Conservation (phyloP, 1,140 invertebrate genomes). For the Drosophila sechellia region DNA sequence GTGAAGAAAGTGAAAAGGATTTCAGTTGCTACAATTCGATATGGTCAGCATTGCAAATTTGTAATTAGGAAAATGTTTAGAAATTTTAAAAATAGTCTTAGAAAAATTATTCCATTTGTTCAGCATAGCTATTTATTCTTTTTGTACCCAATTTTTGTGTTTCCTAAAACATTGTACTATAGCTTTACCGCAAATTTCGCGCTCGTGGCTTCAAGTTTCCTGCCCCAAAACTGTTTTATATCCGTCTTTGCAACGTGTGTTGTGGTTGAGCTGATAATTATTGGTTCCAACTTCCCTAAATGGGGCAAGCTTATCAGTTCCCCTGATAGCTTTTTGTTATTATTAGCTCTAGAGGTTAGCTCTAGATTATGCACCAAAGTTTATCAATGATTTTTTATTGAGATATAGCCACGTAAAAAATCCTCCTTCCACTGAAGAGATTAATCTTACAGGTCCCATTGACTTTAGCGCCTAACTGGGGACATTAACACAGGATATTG, state of each 20-base stretch:
- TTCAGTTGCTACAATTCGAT: neutral
- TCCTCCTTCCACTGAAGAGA: too few relatives aligned
- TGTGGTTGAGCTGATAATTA: neutral
- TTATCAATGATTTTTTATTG: neutral
- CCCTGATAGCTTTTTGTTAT: neutral
- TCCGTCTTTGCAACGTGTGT: neutral
- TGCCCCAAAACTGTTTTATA: neutral
- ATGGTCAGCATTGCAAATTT: neutral
- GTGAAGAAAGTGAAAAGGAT: slow-evolving; percentile 31
- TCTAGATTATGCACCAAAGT: neutral
- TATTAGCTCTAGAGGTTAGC: neutral
- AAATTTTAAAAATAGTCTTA: neutral
- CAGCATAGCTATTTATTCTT: neutral
- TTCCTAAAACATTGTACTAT: neutral
- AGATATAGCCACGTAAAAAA: too few relatives aligned
- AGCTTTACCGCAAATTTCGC: neutral
- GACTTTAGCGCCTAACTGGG: neutral
- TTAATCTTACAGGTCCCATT: neutral
- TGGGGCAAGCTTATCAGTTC: neutral
- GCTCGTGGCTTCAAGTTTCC: neutral
- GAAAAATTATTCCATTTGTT: neutral
- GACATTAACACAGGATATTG: slow-evolving; percentile 24
- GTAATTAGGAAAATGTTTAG: neutral
- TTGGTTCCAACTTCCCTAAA: neutral
- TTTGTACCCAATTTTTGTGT: neutral